phyloP scores from a whole-genome alignment of 2,797 vertebrate genomes.

The Enteromius paludinosus region DNA sequence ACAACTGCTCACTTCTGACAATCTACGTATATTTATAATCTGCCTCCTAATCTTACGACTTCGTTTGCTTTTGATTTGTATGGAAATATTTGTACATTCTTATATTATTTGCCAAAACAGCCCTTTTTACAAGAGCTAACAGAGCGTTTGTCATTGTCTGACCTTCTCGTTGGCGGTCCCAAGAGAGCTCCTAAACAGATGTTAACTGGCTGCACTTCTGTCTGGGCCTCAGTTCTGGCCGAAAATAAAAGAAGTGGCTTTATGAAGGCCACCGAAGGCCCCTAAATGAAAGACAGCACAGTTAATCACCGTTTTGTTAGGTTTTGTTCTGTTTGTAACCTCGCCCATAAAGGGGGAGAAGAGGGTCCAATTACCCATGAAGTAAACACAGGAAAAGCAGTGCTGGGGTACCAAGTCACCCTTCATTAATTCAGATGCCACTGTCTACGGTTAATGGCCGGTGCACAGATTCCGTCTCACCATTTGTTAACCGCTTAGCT shows the following conservation, averaged over 20 bases:
- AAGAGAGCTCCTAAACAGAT: constrained; percentile 51
- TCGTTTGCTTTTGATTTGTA: constrained; percentile 22
- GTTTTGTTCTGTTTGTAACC: constrained; percentile 21
- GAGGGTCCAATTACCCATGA: constrained; percentile 43
- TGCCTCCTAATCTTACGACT: constrained; percentile 2
- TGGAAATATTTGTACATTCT: constrained; percentile 31
- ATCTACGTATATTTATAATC: not conserved
- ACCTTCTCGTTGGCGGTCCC: constrained; percentile 50
- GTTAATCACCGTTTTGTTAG: constrained; percentile 32
- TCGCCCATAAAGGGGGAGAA: constrained; percentile 32
- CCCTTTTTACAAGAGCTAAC: constrained; percentile 32
- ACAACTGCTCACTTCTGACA: not conserved
- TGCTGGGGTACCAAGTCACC: constrained; percentile 55
- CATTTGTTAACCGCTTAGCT: constrained; percentile 32
- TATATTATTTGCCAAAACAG: constrained; percentile 40
- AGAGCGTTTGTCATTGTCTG: constrained; percentile 55
- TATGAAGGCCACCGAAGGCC: constrained; percentile 28
- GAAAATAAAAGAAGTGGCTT: constrained; percentile 29
- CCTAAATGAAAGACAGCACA: constrained; percentile 23
- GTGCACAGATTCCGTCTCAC: constrained; percentile 8
- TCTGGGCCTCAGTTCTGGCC: constrained; percentile 35
- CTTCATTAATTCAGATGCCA: constrained; percentile 64
- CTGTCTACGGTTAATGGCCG: constrained; percentile 20
- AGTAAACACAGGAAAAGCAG: constrained; percentile 40
- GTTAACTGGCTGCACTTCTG: constrained; percentile 50